Base-by-base conservation (phyloP, 2,113 vertebrate genomes). In the Oryctolagus cuniculus region DNA sequence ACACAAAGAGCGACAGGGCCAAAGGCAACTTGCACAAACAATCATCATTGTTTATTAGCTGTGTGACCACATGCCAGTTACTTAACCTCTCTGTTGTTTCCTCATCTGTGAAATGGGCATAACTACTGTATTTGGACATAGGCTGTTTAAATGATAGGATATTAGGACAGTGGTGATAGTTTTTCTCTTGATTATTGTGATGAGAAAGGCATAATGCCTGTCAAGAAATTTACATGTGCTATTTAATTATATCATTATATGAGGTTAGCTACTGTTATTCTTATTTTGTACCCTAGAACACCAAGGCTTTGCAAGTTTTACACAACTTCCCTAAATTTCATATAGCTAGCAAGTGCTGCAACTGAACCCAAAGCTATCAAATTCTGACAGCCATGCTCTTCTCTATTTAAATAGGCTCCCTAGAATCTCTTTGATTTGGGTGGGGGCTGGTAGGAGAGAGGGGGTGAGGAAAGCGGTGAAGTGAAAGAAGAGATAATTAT, bases 401-500 rank as follows among this genome's bases (percentile, higher is more conserved):
- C 63, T 0, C 2, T 70, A 72, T 27, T 74, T 91, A 53, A 31
- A 93, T 55, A 73, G 25, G 6, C 61, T 36, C 25, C 36, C 51
- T 75, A 61, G 67, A 55, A 44, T 53, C 49, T n/a, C 16, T 79
- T 58, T 53, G 34, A 36, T 64, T 87, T 58, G 63, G 36, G 55
- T 22, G 44, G 24, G 7, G 12, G 49, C 34, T 31, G 79, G 31
- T 6, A 64, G 38, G 63, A 63, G n/a, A 29, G 17, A 3, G 34
- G 25, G 9, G 51, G 34, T 66, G n/a, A 27, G 58, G 36, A 63
- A 87, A 49, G 64, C 3, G 38, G 49, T 19, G 24, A 55, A 84
- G 61, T n/a, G 38, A 55, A 66, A 89, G 44, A 63, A 90, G 53
- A 95, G 78, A 61, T 25, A 79, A 94, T 78, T 74, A 86, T 72